phyloP scores from a whole-genome alignment of 2,888 invertebrate species.

The Bhutanitis thaidina region DNA sequence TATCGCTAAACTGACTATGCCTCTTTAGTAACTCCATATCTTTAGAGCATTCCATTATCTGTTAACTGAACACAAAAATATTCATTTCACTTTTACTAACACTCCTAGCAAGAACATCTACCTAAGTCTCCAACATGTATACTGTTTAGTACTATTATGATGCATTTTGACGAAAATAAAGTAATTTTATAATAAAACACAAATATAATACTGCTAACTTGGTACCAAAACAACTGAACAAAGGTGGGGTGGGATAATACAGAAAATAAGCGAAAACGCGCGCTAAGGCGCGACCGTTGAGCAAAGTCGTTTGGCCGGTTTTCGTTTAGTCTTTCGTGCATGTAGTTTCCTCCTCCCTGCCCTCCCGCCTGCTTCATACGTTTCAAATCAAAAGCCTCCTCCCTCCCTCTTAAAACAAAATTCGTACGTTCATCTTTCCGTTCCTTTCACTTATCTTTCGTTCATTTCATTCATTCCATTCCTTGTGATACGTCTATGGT shows the following conservation, averaged over 20 bases:
- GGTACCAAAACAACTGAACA: constrained; percentile 43
- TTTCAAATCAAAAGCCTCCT: constrained; percentile 55
- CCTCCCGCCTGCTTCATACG: constrained; percentile 35
- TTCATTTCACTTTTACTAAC: constrained; percentile 63
- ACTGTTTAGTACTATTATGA: constrained; percentile 24
- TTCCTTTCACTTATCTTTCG: constrained; percentile 26
- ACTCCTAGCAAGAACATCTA: constrained; percentile 50
- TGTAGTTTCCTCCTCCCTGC: constrained; percentile 47
- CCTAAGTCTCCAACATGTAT: constrained; percentile 51
- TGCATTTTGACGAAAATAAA: constrained; percentile 26
- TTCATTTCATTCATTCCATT: constrained; percentile 24
- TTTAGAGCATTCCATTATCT: constrained; percentile 60
- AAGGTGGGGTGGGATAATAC: constrained; percentile 63
- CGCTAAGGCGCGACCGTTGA: constrained; percentile 71
- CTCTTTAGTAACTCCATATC: constrained; percentile 72
- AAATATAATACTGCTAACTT: constrained; percentile 13
- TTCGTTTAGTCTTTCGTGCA: constrained; percentile 33
- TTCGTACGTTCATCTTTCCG: constrained; percentile 27
- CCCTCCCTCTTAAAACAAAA: constrained; percentile 28
- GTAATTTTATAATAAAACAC: constrained; percentile 23
- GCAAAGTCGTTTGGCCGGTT: constrained; percentile 76
- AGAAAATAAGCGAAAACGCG: constrained; percentile 66
- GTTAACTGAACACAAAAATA: constrained; percentile 56
- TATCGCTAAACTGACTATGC: constrained; percentile 76
- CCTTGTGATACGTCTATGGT: too few species aligned